phyloP scores from a whole-genome alignment of 2,888 invertebrate genomes.

The Coenonympha glycerion region DNA sequence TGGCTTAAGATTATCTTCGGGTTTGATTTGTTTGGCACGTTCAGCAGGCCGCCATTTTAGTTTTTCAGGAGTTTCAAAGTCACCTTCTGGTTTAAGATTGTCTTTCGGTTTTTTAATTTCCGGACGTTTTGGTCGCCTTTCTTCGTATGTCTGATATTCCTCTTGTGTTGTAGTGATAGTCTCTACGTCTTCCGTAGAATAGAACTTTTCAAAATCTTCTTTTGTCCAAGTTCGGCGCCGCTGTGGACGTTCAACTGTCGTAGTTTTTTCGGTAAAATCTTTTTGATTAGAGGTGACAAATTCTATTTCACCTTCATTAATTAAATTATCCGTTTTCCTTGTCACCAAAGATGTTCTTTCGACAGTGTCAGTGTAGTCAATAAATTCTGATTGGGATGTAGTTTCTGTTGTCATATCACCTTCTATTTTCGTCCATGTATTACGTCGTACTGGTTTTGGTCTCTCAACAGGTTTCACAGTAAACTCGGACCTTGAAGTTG shows the following conservation, averaged over 20 bases:
- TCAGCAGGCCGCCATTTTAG: slow-evolving; percentile 56
- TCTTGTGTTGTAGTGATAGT: slow-evolving; percentile 81
- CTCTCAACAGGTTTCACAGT: slow-evolving; percentile 81
- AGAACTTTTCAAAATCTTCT: slow-evolving; percentile 82
- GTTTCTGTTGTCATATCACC: slow-evolving; percentile 83
- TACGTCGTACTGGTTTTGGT: slow-evolving; percentile 79
- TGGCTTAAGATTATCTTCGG: slow-evolving; percentile 61
- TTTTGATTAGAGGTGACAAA: slow-evolving; percentile 79
- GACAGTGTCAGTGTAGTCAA: slow-evolving; percentile 76
- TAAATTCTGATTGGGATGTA: slow-evolving; percentile 79
- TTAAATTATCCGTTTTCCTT: slow-evolving; percentile 79
- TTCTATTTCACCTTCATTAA: slow-evolving; percentile 80
- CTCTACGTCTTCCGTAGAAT: slow-evolving; percentile 74
- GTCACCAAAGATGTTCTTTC: slow-evolving; percentile 78
- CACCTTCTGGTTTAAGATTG: slow-evolving; percentile 76
- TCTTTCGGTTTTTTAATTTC: slow-evolving; percentile 73
- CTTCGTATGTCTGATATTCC: slow-evolving; percentile 78
- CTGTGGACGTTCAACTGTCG: slow-evolving; percentile 74
- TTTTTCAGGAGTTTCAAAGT: slow-evolving; percentile 56
- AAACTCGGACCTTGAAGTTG: slow-evolving; percentile 81
- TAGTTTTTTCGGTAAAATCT: slow-evolving; percentile 78
- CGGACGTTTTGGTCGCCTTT: slow-evolving; percentile 67
- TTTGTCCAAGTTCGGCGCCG: slow-evolving; percentile 83
- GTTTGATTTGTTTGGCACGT: slow-evolving; percentile 64
- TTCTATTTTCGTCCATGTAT: slow-evolving; percentile 86